Conservation (phyloP, 1,140 invertebrate species). For the Armadillidium nasatum region DNA sequence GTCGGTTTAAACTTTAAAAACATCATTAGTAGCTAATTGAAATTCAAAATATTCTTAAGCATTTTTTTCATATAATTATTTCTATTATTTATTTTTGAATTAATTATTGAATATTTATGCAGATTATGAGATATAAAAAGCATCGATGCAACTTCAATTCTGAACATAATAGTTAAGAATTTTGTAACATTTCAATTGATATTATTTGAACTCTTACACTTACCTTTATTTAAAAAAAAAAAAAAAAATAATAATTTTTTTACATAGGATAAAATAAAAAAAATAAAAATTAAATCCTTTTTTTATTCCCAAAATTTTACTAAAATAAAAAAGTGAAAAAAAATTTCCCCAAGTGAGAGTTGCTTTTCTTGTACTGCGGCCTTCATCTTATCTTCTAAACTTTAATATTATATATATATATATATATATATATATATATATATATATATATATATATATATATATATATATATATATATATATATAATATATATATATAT, state of each 20-base stretch:
- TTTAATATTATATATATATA: constrained; percentile 3
- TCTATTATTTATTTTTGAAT: too few relatives aligned
- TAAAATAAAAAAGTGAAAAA: constrained; percentile 3
- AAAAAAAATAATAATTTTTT: neutral
- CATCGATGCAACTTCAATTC: neutral
- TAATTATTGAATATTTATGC: too few relatives aligned
- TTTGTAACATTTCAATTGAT: too few relatives aligned
- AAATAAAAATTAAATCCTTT: neutral
- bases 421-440: constrained; percentile 14
- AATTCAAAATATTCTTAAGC: too few relatives aligned
- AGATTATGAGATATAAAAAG: neutral
- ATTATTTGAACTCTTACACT: too few relatives aligned
- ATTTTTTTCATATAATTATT: too few relatives aligned
- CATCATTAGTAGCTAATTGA: too few relatives aligned
- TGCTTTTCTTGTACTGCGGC: too few relatives aligned
- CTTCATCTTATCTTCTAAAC: neutral
- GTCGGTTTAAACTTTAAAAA: too few relatives aligned
- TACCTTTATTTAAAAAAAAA: too few relatives aligned
- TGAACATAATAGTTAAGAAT: too few relatives aligned
- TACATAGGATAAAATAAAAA: neutral
- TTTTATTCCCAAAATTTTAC: constrained; percentile 1
- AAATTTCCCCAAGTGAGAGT: constrained; percentile 20
- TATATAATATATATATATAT: constrained; percentile 24
- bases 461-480: constrained; percentile 14
- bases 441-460: neutral